Conservation (phyloP, 2,113 vertebrate genomes). For the Cygnus buccinator region DNA sequence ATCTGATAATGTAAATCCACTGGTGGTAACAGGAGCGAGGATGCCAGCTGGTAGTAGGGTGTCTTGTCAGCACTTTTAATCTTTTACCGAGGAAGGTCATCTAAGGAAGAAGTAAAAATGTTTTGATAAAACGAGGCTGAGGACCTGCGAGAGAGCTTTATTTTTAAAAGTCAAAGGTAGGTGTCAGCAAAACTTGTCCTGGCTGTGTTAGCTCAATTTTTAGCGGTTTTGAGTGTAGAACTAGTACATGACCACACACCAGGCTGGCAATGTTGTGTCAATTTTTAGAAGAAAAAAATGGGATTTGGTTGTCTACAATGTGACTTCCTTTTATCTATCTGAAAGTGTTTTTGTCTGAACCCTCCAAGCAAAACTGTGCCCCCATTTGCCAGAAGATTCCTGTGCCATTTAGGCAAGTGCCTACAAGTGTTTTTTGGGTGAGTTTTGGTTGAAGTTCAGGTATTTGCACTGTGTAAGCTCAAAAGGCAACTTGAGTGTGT, state of each 20-base stretch:
- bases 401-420: neutral
- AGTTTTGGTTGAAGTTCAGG: slow-evolving; percentile 21
- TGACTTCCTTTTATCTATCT: neutral
- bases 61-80: neutral
- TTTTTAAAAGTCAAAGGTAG: neutral
- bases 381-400: neutral
- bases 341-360: neutral
- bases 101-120: neutral
- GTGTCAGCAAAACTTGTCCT: neutral
- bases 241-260: neutral
- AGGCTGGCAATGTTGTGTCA: neutral
- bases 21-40: neutral
- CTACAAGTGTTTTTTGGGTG: neutral
- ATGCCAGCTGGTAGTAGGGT: neutral
- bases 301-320: neutral
- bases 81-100: neutral
- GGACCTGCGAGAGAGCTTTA: neutral
- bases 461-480: neutral
- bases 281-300: neutral
- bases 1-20: neutral
- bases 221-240: neutral
- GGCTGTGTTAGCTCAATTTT: neutral
- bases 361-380: neutral
- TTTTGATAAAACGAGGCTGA: neutral
- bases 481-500: neutral